Percentiles rank a stretch among this genome's conserved stretches.
Conservation (phyloP, 2,113 vertebrate species). For the Psephotus haematonotus region DNA sequence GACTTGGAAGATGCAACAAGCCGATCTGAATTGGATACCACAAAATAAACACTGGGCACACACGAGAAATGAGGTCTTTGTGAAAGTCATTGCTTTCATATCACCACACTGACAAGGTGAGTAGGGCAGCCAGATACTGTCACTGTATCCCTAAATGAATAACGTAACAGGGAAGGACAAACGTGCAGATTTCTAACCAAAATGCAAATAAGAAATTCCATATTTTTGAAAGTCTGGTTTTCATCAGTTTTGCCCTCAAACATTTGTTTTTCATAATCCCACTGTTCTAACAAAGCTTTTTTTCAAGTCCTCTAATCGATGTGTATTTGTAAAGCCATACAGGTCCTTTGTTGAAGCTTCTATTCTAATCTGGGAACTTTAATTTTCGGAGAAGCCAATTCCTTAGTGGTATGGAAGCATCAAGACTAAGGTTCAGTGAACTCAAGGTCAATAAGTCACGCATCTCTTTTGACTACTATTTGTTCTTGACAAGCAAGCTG, state of each 20-base stretch:
- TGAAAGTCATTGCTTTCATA: background rate
- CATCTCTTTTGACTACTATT: constrained; percentile 52
- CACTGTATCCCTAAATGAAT: background rate
- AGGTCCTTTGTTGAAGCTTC: background rate
- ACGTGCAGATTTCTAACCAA: background rate
- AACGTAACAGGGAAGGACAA: background rate
- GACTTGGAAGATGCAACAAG: background rate
- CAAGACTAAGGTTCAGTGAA: constrained; percentile 47
- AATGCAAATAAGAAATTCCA: background rate
- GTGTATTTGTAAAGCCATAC: constrained; percentile 24
- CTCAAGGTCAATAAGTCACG: constrained; percentile 43
- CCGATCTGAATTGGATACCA: background rate
- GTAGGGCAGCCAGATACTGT: background rate
- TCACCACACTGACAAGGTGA: background rate
- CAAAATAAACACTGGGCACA: background rate
- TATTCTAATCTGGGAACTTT: constrained; percentile 33
- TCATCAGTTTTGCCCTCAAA: constrained; percentile 19
- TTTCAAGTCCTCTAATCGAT: background rate
- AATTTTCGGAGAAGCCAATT: background rate
- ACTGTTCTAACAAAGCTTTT: constrained; percentile 26
- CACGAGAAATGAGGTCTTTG: background rate
- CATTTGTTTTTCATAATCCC: constrained; percentile 47
- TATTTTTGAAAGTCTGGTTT: background rate
- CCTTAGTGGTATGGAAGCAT: constrained; percentile 29
- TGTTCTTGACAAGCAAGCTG: constrained; percentile 62